A percentile compares a stretch with the other conserved stretches of the same genome.
phyloP scores from a whole-genome alignment of 2,797 vertebrate species.

The Gadopsis marmoratus region DNA sequence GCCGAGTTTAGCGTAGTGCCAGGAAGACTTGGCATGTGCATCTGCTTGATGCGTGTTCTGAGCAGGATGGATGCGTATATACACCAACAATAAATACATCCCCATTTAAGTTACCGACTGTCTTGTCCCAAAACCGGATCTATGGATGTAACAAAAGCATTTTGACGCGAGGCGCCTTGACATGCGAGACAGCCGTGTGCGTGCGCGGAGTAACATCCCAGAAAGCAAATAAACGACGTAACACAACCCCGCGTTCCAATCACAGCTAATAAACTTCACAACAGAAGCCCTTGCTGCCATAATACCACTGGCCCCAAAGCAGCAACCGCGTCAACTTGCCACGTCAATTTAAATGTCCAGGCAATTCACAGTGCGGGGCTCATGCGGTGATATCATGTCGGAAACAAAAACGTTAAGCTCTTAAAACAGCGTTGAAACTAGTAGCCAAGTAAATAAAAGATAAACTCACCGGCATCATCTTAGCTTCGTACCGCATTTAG shows the following conservation, averaged over 20 bases:
- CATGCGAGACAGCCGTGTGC: neutral
- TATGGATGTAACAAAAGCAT: neutral
- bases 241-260: conserved; percentile 2
- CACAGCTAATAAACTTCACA: conserved; percentile 30
- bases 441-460: conserved; percentile 7
- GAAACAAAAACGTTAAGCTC: neutral
- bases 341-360: conserved; percentile 73
- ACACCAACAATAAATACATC: conserved; percentile 7
- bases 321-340: conserved; percentile 36
- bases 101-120: neutral
- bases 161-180: neutral
- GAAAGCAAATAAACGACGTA: conserved; percentile 42
- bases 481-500: conserved; percentile 94
- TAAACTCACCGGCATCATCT: conserved; percentile 97
- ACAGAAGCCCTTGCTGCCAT: conserved; percentile 6
- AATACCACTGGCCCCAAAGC: conserved; percentile 14
- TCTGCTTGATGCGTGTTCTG: conserved; percentile 21
- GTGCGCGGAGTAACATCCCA: neutral
- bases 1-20: conserved; percentile 49
- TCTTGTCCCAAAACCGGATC: neutral
- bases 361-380: conserved; percentile 3
- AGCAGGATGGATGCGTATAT: conserved; percentile 6
- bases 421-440: conserved; percentile 20
- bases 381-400: neutral
- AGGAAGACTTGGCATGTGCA: conserved; percentile 59